Conservation (phyloP, 1,140 invertebrate genomes). For the Drosophila lacertosa region DNA sequence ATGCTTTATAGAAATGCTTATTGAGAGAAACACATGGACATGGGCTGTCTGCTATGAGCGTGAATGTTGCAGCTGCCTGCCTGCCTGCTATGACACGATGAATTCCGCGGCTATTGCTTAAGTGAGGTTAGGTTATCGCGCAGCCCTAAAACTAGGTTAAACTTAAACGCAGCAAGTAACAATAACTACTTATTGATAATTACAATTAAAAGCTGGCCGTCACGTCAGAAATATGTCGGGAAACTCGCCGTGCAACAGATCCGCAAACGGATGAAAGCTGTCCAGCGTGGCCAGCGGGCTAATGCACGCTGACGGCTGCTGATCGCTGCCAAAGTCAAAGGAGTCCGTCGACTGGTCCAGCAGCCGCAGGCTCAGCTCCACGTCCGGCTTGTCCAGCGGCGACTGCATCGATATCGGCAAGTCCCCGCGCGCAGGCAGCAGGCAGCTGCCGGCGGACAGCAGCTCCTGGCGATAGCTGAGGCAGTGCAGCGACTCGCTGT, state of each 20-base stretch:
- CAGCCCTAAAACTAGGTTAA: slow-evolving; percentile 45
- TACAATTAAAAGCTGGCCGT: slow-evolving; percentile 27
- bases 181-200: slow-evolving; percentile 35
- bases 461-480: slow-evolving; percentile 48
- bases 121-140: slow-evolving; percentile 56
- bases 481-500: slow-evolving; percentile 85
- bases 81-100: slow-evolving; percentile 73
- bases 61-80: slow-evolving; percentile 9
- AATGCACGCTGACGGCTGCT: slow-evolving; percentile 78
- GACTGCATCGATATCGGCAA: slow-evolving; percentile 57
- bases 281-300: slow-evolving; percentile 73
- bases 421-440: slow-evolving; percentile 58
- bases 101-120: slow-evolving; percentile 66
- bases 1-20: slow-evolving; percentile 70
- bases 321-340: slow-evolving; percentile 69
- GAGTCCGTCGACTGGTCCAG: slow-evolving; percentile 74
- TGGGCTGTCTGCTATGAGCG: slow-evolving; percentile 37
- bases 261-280: slow-evolving; percentile 67
- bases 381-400: slow-evolving; percentile 61
- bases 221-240: slow-evolving; percentile 78
- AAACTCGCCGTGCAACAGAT: slow-evolving; percentile 72
- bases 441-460: slow-evolving; percentile 30
- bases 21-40: slow-evolving; percentile 40
- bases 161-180: slow-evolving; percentile 63
- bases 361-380: slow-evolving; percentile 75